phyloP scores from a whole-genome alignment of 2,113 vertebrate species.

The Otis tarda region DNA sequence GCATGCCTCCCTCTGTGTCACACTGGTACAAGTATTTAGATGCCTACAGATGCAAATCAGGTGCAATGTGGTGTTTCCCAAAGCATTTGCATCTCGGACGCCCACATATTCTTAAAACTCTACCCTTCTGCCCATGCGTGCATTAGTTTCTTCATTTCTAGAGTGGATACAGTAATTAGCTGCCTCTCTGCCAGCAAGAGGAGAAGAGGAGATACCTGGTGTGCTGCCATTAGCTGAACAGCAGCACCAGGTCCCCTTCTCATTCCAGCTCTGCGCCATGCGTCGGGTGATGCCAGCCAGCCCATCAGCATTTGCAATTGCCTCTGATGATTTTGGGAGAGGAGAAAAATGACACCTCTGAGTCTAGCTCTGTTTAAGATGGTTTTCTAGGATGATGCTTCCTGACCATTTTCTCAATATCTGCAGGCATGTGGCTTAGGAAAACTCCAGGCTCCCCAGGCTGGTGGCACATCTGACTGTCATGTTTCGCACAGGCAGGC shows the following conservation, averaged over 20 bases:
- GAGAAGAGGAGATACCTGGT: background rate
- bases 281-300: accelerated
- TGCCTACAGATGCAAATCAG: slow-evolving; percentile 28
- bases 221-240: accelerated
- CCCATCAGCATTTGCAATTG: background rate
- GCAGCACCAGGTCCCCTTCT: background rate
- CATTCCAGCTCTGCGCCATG: background rate
- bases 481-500: background rate
- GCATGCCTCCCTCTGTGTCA: background rate
- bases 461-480: background rate
- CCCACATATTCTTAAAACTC: slow-evolving; percentile 27
- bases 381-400: background rate
- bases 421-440: background rate
- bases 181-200: background rate
- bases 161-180: background rate
- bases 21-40: background rate
- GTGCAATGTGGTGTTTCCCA: background rate
- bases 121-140: background rate
- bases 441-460: background rate
- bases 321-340: background rate
- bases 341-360: background rate
- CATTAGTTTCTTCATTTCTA: background rate
- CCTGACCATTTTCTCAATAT: background rate
- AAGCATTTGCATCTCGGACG: slow-evolving; percentile 25
- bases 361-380: background rate